Conservation (phyloP, 92 coral and sea anemone species). For the Porites rus region DNA sequence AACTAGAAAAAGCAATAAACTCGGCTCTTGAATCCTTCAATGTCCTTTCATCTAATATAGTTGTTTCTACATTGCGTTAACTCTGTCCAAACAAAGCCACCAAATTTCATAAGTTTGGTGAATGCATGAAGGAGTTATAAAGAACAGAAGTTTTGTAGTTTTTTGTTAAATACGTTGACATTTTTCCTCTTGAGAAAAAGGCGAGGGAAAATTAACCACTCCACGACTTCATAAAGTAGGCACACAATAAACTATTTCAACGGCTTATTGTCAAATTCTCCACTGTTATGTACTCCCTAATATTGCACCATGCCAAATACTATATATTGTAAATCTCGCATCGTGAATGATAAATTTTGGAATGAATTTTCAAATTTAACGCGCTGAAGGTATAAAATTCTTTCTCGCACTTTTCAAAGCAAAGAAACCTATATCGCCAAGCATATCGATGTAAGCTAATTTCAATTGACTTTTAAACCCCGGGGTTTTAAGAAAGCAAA, state of each 20-base stretch:
- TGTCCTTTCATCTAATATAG: background rate
- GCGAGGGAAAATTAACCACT: background rate
- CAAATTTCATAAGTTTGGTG: background rate
- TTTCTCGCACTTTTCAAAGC: too few species aligned
- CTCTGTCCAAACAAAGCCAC: slow-evolving; percentile 14
- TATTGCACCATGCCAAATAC: background rate
- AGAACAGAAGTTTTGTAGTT: background rate
- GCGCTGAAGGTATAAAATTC: too few species aligned
- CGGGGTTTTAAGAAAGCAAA: too few species aligned
- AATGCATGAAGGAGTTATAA: background rate
- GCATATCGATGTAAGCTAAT: too few species aligned
- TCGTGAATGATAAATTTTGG: background rate
- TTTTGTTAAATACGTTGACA: background rate
- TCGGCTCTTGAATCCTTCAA: background rate
- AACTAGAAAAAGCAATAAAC: background rate
- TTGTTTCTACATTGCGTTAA: slow-evolving; percentile 24
- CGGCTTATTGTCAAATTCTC: background rate
- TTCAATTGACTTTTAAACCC: too few species aligned
- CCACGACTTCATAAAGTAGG: slow-evolving; percentile 25
- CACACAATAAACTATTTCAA: slow-evolving; percentile 10
- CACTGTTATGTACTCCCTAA: background rate
- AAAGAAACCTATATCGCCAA: too few species aligned
- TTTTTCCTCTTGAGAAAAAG: background rate
- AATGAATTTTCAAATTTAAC: background rate
- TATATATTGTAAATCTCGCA: background rate